phyloP scores from a whole-genome alignment of 2,888 invertebrate species.

The Eupeodes luniger region DNA sequence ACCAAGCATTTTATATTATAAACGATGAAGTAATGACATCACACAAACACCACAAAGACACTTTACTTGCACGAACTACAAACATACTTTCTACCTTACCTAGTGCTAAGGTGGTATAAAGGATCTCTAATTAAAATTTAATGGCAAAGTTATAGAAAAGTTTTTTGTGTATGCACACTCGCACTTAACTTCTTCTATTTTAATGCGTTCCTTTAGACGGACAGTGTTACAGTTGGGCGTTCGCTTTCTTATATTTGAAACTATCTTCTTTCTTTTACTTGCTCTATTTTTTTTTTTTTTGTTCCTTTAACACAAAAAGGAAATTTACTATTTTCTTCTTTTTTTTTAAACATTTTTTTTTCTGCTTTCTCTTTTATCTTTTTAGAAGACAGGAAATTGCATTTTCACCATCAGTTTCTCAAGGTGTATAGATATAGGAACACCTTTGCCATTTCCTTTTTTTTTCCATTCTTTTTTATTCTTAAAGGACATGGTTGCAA shows the following conservation, averaged over 20 bases:
- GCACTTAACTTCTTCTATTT: conserved; percentile 57
- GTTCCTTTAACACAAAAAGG: conserved; percentile 44
- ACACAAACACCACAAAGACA: conserved; percentile 29
- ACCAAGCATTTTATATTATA: conserved; percentile 3
- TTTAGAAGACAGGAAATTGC: conserved; percentile 57
- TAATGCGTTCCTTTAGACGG: conserved; percentile 31
- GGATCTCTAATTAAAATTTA: conserved; percentile 73
- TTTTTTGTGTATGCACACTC: conserved; percentile 54
- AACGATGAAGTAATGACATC: conserved; percentile 28
- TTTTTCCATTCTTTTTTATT: neutral
- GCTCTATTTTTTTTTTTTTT: neutral
- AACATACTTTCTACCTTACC: no score
- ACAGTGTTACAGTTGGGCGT: conserved; percentile 22
- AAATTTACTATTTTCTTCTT: conserved; percentile 47
- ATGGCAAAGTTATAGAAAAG: conserved; percentile 61
- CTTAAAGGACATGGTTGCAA: conserved; percentile 23
- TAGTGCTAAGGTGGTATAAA: neutral
- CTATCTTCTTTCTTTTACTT: neutral
- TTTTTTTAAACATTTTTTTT: neutral
- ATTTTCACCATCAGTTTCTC: conserved; percentile 36
- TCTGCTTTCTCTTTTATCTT: conserved; percentile 4
- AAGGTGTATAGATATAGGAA: conserved; percentile 6
- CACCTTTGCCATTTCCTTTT: conserved; percentile 25
- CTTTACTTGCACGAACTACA: conserved; percentile 35
- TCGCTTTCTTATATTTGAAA: neutral